These are phyloP conservation scores for Luscinia luscinia DNA, from an alignment of 2,797 vertebrate genomes.

Conservation along the genomic window DNA sequence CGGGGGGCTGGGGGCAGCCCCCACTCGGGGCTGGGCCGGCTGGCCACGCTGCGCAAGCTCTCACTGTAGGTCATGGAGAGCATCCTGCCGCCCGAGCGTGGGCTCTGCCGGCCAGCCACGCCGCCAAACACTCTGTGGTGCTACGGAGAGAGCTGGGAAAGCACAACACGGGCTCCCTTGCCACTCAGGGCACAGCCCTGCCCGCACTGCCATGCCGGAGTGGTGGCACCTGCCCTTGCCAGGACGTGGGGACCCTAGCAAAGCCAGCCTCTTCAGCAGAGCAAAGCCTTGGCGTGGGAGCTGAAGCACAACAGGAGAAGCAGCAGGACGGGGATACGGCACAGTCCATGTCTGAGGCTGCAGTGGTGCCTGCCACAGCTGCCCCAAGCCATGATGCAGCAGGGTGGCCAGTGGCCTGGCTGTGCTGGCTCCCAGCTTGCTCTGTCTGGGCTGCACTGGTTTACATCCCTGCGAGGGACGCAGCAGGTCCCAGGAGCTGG, in stretches of 20 bases:
- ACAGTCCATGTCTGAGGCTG: accelerated
- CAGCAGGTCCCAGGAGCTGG: accelerated
- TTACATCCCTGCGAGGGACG: accelerated
- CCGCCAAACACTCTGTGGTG: neutral
- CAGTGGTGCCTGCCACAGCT: neutral
- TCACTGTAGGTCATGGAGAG: conserved; percentile 98
- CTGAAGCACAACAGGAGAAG: neutral
- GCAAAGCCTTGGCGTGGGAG: neutral
- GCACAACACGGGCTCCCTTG: neutral
- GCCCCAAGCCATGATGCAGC: neutral
- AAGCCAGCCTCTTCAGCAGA: neutral
- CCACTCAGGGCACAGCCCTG: neutral
- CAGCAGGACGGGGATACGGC: neutral
- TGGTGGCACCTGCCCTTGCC: accelerated
- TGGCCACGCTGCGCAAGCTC: conserved; percentile 93
- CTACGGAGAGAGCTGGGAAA: conserved; percentile 34
- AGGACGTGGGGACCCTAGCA: neutral
- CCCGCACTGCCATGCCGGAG: accelerated
- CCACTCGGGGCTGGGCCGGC: conserved; percentile 94
- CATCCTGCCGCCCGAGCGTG: conserved; percentile 86
- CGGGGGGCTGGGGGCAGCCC: conserved; percentile 86
- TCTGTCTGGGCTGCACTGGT: neutral
- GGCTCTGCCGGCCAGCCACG: conserved; percentile 81
- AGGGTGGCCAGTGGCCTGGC: accelerated
- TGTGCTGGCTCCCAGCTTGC: neutral